Evolutionary conservation across 2,888 invertebrate species (phyloP).

Genomic region (Cryptocephalus moraei): DNA sequence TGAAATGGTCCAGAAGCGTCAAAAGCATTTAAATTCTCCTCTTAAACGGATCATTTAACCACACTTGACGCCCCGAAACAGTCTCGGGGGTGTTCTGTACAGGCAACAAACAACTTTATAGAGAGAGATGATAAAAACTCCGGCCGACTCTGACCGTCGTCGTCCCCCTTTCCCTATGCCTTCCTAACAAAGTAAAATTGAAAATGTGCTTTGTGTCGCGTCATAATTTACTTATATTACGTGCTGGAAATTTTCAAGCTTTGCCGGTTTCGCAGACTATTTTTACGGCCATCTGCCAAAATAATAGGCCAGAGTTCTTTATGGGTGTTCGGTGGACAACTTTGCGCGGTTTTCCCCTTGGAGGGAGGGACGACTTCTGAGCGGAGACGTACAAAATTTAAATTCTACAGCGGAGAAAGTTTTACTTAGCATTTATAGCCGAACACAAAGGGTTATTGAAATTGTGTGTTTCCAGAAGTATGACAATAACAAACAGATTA

Average conservation of each 20-base stretch:
- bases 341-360: too few relatives aligned
- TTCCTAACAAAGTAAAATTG: slow-evolving; percentile 18
- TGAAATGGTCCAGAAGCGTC: slow-evolving; percentile 20
- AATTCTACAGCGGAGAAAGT: too few relatives aligned
- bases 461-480: too few relatives aligned
- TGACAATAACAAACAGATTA: too few relatives aligned
- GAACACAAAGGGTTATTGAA: too few relatives aligned
- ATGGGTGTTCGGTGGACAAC: too few relatives aligned
- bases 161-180: neutral
- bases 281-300: slow-evolving; percentile 7
- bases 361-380: too few relatives aligned
- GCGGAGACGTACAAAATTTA: too few relatives aligned
- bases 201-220: slow-evolving; percentile 18
- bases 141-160: neutral
- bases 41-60: slow-evolving; percentile 19
- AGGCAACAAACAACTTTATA: too few relatives aligned
- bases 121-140: too few relatives aligned
- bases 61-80: slow-evolving; percentile 13
- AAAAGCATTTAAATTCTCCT: slow-evolving; percentile 17
- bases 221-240: slow-evolving; percentile 21
- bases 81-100: neutral
- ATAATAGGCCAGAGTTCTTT: too few relatives aligned
- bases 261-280: slow-evolving; percentile 9
- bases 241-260: slow-evolving; percentile 15
- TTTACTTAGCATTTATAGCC: too few relatives aligned